Evolutionary conservation across 2,888 invertebrate genomes (phyloP), one percentile per base, ranked within the genome.

Genomic region (Proisotoma minuta): DNA sequence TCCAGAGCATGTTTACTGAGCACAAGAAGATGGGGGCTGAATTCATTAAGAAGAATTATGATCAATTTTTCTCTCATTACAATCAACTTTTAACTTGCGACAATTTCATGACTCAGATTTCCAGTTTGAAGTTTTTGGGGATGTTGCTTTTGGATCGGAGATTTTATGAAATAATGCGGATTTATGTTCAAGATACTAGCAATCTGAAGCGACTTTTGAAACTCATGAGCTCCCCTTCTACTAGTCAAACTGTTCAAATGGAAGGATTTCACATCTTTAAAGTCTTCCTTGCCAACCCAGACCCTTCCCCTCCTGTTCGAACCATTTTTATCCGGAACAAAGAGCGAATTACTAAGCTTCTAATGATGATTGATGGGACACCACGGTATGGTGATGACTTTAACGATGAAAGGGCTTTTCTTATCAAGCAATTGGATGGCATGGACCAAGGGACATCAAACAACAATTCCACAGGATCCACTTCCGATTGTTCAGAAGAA

Each of bases 261-360:
- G 56, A 40, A 43, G 56, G 39, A 20, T 56, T 26, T 39, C 56
- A 56, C 3, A 23, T 26, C 15, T 43, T 56, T 15, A 56, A 56
- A 26, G 12, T 56, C n/a, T 56, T 56, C 18, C 24, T 27, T 23
- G 47, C 23, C 3, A 43, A 56, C 26, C 56, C 56, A 2, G 27
- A 40, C 26, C 43, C 56, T 10, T 2, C 12, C 27, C 43, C 24
- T 2, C 4, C 5, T 15, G 39, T 56, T 24, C 8, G 2, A 8
- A 15, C 43, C 5, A 40, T 47, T n/a, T n/a, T 56, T 4, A 18
- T 24, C 5, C 40, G 18, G 26, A 40, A 56, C 22, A 43, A 43
- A 3, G 27, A 40, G 2, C 2, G 23, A 24, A 15, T 43, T 4
- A 5, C 20, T 43, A 15, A 20, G 5, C 43, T 43, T 4, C 15